Conservation (phyloP, 1,140 invertebrate species). For the Bombus superbus region DNA sequence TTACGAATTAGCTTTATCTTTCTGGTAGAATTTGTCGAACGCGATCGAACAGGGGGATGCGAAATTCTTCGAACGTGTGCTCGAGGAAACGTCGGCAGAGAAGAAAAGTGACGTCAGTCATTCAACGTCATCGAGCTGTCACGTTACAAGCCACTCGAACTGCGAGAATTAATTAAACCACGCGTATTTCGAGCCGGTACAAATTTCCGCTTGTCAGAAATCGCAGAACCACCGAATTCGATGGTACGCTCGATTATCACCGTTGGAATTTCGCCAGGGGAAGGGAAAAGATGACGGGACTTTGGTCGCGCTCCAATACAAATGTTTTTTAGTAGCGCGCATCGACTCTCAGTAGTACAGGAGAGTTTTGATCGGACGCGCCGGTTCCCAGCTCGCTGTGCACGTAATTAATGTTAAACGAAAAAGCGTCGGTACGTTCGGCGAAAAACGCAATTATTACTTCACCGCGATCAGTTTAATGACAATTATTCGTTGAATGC, state of each 20-base stretch:
- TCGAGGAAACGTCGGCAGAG: not conserved
- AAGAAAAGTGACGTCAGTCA: conserved; percentile 36
- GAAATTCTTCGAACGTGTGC: not conserved
- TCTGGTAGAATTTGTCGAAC: not conserved
- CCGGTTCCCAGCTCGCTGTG: too few relatives aligned
- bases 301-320: too few relatives aligned
- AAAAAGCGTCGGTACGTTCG: not conserved
- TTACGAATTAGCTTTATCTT: not conserved
- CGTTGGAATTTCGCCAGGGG: not conserved
- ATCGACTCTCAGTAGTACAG: not conserved
- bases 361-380: not conserved
- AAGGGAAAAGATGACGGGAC: not conserved
- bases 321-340: too few relatives aligned
- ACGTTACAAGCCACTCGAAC: not conserved
- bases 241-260: not conserved
- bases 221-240: not conserved
- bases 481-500: not conserved
- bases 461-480: not conserved
- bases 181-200: conserved; percentile 13
- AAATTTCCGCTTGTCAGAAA: conserved; percentile 27
- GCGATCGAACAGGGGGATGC: too few relatives aligned
- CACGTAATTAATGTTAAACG: not conserved
- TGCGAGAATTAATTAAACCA: conserved; percentile 38
- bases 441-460: conserved; percentile 13
- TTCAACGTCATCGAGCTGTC: conserved; percentile 13